These are phyloP conservation scores for Molorchus minor DNA, from an alignment of 2,888 invertebrate species.

Conservation along the genomic window DNA sequence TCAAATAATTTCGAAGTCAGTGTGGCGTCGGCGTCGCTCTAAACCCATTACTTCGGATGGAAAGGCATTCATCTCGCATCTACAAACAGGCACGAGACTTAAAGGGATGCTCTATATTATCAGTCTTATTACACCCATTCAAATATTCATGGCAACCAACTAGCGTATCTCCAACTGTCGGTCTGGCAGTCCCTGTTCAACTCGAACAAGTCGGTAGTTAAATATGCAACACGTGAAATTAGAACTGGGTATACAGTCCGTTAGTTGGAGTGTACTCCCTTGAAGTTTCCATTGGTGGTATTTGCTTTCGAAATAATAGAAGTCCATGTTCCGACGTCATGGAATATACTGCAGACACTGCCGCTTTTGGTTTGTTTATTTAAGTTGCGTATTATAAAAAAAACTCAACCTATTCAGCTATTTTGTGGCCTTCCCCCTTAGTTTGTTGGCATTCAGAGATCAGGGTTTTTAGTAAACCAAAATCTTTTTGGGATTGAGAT, in stretches of 20 bases:
- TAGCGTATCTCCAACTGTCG: conserved; percentile 9
- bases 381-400: too few relatives aligned
- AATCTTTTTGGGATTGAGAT: too few relatives aligned
- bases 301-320: too few relatives aligned
- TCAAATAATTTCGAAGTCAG: background rate
- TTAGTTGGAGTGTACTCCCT: background rate
- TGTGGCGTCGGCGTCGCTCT: background rate
- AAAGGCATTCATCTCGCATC: background rate
- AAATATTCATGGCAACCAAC: conserved; percentile 38
- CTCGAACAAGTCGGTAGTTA: conserved; percentile 34
- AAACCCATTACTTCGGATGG: conserved; percentile 2
- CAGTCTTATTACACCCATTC: conserved; percentile 17
- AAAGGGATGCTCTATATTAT: conserved; percentile 9
- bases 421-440: too few relatives aligned
- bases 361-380: too few relatives aligned
- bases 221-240: conserved; percentile 41
- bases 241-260: conserved; percentile 14
- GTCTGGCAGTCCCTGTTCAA: conserved; percentile 29
- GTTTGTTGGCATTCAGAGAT: too few relatives aligned
- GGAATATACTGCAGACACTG: background rate
- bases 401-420: too few relatives aligned
- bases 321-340: background rate
- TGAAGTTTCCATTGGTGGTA: conserved; percentile 8
- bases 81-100: background rate
- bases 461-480: too few relatives aligned